These are phyloP conservation scores for Epinotia bilunana DNA, from an alignment of 2,888 invertebrate genomes.

Conservation along the genomic window DNA sequence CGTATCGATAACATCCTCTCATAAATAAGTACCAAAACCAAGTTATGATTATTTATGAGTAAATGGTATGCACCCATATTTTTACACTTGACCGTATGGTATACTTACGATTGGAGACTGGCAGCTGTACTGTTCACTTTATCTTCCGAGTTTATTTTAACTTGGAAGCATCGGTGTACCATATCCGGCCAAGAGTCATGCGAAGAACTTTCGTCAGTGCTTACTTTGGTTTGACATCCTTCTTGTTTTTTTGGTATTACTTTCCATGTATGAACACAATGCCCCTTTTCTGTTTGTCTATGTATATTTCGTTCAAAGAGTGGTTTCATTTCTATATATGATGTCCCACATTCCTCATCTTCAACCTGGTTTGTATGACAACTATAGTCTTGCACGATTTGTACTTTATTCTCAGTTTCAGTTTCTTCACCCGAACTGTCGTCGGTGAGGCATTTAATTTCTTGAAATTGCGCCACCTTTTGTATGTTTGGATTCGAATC, in stretches of 20 bases:
- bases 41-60: too few relatives aligned
- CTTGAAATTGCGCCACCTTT: neutral
- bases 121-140: too few relatives aligned
- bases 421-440: neutral
- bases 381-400: neutral
- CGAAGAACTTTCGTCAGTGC: neutral
- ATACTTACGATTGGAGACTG: neutral
- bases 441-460: neutral
- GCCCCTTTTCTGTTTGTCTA: neutral
- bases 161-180: neutral
- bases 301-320: neutral
- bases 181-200: neutral
- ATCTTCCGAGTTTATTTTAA: neutral
- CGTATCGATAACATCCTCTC: too few relatives aligned
- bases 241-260: neutral
- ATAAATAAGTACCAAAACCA: too few relatives aligned
- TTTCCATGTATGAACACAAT: slow-evolving; percentile 3
- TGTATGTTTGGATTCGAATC: neutral
- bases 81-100: too few relatives aligned
- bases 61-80: too few relatives aligned
- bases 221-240: neutral
- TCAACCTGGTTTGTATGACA: neutral
- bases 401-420: neutral
- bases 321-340: neutral
- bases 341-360: neutral